Conservation (phyloP, 1,140 invertebrate species). For the Brachionus manjavacas region DNA sequence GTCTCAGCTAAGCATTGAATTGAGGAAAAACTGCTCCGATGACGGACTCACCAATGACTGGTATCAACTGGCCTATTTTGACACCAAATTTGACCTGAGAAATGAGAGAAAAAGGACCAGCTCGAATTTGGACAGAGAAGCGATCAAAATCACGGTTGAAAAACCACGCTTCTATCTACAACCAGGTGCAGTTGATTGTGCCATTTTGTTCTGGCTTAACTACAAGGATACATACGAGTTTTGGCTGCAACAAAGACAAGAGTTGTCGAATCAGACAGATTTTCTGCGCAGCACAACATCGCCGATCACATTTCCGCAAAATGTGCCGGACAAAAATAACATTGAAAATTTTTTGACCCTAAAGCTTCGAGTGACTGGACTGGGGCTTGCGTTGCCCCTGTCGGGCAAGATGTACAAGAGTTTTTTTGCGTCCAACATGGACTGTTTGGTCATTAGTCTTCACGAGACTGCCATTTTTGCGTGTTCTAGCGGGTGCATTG, state of each 20-base stretch:
- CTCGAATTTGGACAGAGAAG: constrained; percentile 72
- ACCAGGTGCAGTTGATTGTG: constrained; percentile 83
- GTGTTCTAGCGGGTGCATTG: constrained; percentile 73
- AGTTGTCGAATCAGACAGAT: background rate
- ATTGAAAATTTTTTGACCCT: constrained; percentile 18
- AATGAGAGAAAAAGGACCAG: constrained; percentile 59
- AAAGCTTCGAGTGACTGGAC: constrained; percentile 22
- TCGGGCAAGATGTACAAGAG: background rate
- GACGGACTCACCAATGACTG: constrained; percentile 87
- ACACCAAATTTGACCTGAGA: constrained; percentile 72
- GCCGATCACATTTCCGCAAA: background rate
- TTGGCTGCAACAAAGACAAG: constrained; percentile 83
- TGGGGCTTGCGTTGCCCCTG: constrained; percentile 27
- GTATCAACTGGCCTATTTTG: constrained; percentile 93
- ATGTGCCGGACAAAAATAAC: background rate
- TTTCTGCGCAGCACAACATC: background rate
- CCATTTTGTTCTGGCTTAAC: constrained; percentile 92
- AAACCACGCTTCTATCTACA: constrained; percentile 88
- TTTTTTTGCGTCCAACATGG: background rate
- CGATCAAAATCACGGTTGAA: constrained; percentile 82
- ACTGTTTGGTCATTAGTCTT: constrained; percentile 76
- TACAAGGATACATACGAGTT: constrained; percentile 98
- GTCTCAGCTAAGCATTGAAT: constrained; percentile 85
- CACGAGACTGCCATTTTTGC: constrained; percentile 88
- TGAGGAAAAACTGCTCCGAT: constrained; percentile 62